A percentile compares a stretch with the other conserved stretches of the same genome.
Conservation (phyloP, 2,888 invertebrate species). For the Epiblema foenella region DNA sequence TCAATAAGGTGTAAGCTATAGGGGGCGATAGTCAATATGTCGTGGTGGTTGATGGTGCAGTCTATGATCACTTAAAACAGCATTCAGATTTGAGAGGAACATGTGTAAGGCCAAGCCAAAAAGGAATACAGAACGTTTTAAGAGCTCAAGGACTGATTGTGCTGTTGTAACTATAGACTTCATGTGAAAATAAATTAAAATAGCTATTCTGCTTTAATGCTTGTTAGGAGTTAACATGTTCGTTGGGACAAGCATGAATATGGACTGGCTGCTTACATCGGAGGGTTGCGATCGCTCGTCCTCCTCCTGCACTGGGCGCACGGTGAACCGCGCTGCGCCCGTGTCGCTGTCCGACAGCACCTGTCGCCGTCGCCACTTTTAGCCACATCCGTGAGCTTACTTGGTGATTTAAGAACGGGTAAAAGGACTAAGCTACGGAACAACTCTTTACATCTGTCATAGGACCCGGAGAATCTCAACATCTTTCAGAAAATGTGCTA, state of each 20-base stretch:
- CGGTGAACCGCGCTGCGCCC: slow-evolving; percentile 86
- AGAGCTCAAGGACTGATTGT: no score
- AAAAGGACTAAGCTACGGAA: no score
- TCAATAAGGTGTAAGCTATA: not conserved
- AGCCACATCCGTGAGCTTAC: slow-evolving; percentile 43
- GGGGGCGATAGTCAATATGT: not conserved
- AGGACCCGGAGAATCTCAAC: no score
- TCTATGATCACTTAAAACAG: no score
- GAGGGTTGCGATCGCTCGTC: slow-evolving; percentile 85
- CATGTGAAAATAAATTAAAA: not conserved
- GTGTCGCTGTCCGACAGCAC: slow-evolving; percentile 83
- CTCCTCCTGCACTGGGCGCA: slow-evolving; percentile 88
- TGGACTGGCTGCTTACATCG: slow-evolving; percentile 71
- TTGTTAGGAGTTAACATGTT: slow-evolving; percentile 10
- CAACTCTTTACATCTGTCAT: no score
- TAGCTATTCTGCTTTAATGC: not conserved
- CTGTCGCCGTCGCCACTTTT: slow-evolving; percentile 58
- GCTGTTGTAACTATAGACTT: no score
- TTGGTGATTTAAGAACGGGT: slow-evolving; percentile 44
- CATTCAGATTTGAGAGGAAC: no score
- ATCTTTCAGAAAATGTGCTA: no score
- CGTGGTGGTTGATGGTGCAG: no score
- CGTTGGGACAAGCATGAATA: slow-evolving; percentile 32
- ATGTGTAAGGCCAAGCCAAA: no score
- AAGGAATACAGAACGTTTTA: no score